Evolutionary conservation across 1,140 invertebrate genomes (phyloP), one percentile per base, ranked within the genome.

Genomic region (Helicoverpa armigera): DNA sequence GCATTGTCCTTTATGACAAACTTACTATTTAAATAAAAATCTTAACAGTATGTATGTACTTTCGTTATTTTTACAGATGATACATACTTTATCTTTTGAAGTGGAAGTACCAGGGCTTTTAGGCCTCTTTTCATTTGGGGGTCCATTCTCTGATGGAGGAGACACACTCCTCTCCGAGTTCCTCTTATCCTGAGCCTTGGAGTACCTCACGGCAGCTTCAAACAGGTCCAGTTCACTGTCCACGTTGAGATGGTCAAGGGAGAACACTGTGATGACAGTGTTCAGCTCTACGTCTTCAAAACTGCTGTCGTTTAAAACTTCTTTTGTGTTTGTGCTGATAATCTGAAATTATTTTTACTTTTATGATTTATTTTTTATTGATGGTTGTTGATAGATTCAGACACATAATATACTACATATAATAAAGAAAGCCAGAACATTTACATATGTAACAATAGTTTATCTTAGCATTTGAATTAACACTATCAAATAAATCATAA

Each of bases 151-250:
- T 23, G 83, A 72, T 0, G 85, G 79, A 29, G 90, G 90, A 77
- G 87, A 89, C 2, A 77, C 51, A 75, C 88, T 89, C 35, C 88
- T 84, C 50, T 94, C 91, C 3, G 70, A 23, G n/a, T 81, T 84
- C 58, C 90, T 88, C 80, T 89, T 92, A 3, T 93, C 89, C 35
- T 92, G 84, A 1, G 91, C 93, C 63, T 92, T 94, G 5, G 97
- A 96, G 95, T 98, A 98, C 82, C 96, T 95, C 13, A 96, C 95
- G 5, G 97, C 90, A 10, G 97, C 97, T 82, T 96, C 95, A 89
- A 98, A 98, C 13, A 98, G 87, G 84, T 97, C 97, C 73, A 97
- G 89, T 92, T 98, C 98, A 1, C 97, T 97, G 76, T 96, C 95
- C 53, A 98, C 96, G 86, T 97, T 96, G 11, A 98, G 90, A 61